Evolutionary conservation across 2,888 invertebrate genomes (phyloP).

Genomic region (Drosophila demipolita): DNA sequence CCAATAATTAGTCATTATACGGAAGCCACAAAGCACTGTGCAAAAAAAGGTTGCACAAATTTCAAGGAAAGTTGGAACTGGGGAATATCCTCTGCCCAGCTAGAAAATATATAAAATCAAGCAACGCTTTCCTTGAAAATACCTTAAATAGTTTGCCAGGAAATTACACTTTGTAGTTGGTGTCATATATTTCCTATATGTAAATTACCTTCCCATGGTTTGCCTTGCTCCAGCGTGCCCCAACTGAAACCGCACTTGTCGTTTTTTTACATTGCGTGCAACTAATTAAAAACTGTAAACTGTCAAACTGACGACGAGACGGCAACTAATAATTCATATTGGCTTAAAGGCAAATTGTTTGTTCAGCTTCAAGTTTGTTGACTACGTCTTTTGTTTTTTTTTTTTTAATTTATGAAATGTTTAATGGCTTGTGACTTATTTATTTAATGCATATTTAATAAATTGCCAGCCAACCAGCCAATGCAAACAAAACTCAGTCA

Average conservation of each 20-base stretch:
- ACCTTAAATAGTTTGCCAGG: background rate
- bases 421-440: conserved; percentile 67
- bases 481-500: conserved; percentile 46
- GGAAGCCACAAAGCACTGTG: conserved; percentile 32
- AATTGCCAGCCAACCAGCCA: conserved; percentile 44
- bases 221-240: conserved; percentile 30
- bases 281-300: conserved; percentile 66
- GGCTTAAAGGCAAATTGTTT: conserved; percentile 51
- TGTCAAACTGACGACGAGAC: conserved; percentile 49
- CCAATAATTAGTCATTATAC: conserved; percentile 56
- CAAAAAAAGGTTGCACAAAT: background rate
- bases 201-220: background rate
- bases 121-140: background rate
- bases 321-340: conserved; percentile 51
- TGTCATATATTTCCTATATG: background rate
- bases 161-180: accelerated
- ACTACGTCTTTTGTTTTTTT: conserved; percentile 65
- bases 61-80: background rate
- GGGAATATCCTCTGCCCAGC: background rate
- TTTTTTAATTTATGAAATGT: conserved; percentile 65
- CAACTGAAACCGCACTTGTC: conserved; percentile 41
- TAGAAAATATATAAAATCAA: background rate
- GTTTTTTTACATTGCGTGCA: conserved; percentile 52
- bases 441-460: conserved; percentile 70
- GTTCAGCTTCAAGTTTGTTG: conserved; percentile 57